Evolutionary conservation across 2,888 invertebrate genomes (phyloP).

Genomic region (Augiades crinisus): DNA sequence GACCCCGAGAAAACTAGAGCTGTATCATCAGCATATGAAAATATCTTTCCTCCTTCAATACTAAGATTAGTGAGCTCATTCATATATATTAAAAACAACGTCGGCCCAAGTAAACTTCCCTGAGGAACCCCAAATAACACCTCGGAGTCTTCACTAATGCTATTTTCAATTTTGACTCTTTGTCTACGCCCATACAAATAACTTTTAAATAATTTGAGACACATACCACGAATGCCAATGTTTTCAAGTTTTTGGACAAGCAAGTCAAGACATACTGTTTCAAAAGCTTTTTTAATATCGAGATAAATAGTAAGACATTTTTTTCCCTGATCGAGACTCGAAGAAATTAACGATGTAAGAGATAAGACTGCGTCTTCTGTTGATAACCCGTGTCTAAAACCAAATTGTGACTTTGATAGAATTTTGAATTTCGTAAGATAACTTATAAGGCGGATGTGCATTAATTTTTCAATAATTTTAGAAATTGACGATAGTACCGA

Average conservation of each 20-base stretch:
- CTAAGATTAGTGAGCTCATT: slow-evolving; percentile 8
- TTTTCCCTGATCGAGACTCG: neutral
- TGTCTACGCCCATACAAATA: slow-evolving; percentile 5
- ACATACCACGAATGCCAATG: slow-evolving; percentile 6
- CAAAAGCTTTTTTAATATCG: slow-evolving; percentile 16
- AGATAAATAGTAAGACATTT: slow-evolving; percentile 8
- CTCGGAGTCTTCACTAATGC: neutral
- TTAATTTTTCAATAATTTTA: neutral
- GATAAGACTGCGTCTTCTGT: slow-evolving; percentile 13
- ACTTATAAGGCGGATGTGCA: slow-evolving; percentile 1
- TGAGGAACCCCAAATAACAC: slow-evolving; percentile 16
- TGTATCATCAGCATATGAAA: slow-evolving; percentile 19
- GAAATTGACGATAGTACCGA: neutral
- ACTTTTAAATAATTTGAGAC: neutral
- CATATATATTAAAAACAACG: slow-evolving; percentile 21
- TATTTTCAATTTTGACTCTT: slow-evolving; percentile 1
- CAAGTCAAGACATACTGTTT: slow-evolving; percentile 6
- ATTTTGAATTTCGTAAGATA: slow-evolving; percentile 3
- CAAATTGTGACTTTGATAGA: slow-evolving; percentile 11
- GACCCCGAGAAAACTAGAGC: slow-evolving; percentile 24
- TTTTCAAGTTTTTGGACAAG: slow-evolving; percentile 7
- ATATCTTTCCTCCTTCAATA: neutral
- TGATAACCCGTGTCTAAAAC: slow-evolving; percentile 3
- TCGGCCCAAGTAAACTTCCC: slow-evolving; percentile 22
- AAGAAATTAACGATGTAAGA: neutral